Evolutionary conservation across 2,113 vertebrate genomes (phyloP), one percentile per base, ranked within the genome.

Genomic region (Bothrops jararaca): DNA sequence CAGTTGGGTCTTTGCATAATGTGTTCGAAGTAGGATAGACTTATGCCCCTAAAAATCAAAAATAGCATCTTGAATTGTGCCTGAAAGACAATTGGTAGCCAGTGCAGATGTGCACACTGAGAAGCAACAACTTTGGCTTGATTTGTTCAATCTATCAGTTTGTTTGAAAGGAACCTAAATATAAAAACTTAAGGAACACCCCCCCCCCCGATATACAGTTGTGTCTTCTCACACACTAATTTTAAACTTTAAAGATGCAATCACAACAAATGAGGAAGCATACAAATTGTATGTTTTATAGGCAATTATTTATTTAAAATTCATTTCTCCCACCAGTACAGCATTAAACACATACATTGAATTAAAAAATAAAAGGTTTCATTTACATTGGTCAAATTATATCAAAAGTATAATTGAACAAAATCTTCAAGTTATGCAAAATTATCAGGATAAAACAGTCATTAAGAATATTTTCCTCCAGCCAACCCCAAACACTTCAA

Each of bases 361-460:
- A 57, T 85, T 89, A 24, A 48, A 48, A 91, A 74, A 95, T 94
- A 95, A 93, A 92, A 94, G 89, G 94, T 96, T 94, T 34, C 93
- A 94, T 93, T 90, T 95, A 89, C 92, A 93, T 93, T 97, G 94
- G 95, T 86, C 89, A 92, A 52, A 85, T 90, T 20, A 0, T 93
- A 93, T 96, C 34, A 52, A 96, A 97, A 97, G 97, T 97, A 97
- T 97, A 98, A 97, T 96, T 54, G 96, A 97, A 94, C 97, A 89
- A 96, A 92, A 93, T 1, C 89, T 96, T 96, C 95, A 94, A 96
- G 96, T 95, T 94, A 96, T 64, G 97, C 85, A 45, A 56, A 95
- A 96, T 95, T 50, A 95, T 22, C 64, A 96, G 96, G 96, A 95
- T 96, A 90, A 96, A 96, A 96, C 69, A 94, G 94, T 39, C 29